A percentile compares a stretch with the other conserved stretches of the same genome.
Evolutionary conservation across 2,888 invertebrate genomes (phyloP).

Genomic region (Germaria angustata): DNA sequence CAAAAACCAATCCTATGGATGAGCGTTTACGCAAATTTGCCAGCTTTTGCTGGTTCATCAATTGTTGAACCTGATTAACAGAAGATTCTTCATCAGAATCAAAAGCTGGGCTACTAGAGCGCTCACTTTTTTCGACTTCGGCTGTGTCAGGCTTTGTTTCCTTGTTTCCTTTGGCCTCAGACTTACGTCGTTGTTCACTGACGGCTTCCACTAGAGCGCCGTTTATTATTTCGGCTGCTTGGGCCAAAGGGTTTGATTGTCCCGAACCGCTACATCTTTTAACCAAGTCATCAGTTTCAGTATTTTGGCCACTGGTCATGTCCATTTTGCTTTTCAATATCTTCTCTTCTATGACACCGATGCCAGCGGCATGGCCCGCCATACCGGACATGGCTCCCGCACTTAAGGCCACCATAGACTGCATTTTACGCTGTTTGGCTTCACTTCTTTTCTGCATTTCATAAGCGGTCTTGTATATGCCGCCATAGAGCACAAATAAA

Average conservation of each 20-base stretch:
- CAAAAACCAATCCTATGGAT: slow-evolving; percentile 79
- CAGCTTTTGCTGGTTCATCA: slow-evolving; percentile 76
- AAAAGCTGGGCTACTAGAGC: slow-evolving; percentile 95
- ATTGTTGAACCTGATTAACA: slow-evolving; percentile 81
- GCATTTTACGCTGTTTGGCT: slow-evolving; percentile 97
- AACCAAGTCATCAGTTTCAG: slow-evolving; percentile 75
- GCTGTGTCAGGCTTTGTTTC: slow-evolving; percentile 72
- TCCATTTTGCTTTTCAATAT: slow-evolving; percentile 75
- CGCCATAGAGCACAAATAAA: slow-evolving; percentile 96
- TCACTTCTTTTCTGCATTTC: slow-evolving; percentile 98
- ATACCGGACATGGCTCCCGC: slow-evolving; percentile 95
- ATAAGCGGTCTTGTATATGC: slow-evolving; percentile 98
- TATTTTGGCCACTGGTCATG: slow-evolving; percentile 67
- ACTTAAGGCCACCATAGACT: slow-evolving; percentile 94
- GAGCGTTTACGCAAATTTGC: slow-evolving; percentile 78
- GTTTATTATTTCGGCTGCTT: slow-evolving; percentile 71
- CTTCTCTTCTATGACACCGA: slow-evolving; percentile 86
- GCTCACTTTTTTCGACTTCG: slow-evolving; percentile 86
- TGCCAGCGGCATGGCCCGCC: slow-evolving; percentile 93
- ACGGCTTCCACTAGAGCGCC: slow-evolving; percentile 68
- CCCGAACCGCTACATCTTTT: slow-evolving; percentile 75
- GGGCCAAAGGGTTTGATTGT: slow-evolving; percentile 75
- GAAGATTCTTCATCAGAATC: slow-evolving; percentile 96
- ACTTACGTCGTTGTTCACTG: slow-evolving; percentile 72
- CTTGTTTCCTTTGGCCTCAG: slow-evolving; percentile 73